Conservation (phyloP, 1,140 invertebrate species). For the Periplaneta americana region DNA sequence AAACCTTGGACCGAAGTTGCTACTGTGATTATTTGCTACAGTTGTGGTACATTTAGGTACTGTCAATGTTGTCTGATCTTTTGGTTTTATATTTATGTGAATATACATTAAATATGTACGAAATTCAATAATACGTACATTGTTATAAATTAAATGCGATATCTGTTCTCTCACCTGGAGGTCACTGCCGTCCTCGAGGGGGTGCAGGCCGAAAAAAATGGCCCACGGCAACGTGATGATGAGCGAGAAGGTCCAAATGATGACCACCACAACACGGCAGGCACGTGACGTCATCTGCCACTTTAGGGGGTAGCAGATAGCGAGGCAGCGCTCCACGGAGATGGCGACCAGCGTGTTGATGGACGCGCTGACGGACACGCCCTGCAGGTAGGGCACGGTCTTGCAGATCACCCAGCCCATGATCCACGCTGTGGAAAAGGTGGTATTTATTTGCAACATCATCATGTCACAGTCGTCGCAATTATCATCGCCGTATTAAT, state of each 20-base stretch:
- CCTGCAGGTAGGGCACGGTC: conserved; percentile 54
- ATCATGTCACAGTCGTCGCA: no score
- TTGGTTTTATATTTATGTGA: no score
- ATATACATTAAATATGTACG: no score
- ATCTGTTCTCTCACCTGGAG: conserved; percentile 29
- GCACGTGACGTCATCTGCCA: conserved; percentile 45
- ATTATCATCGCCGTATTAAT: no score
- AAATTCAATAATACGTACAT: no score
- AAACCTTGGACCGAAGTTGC: no score
- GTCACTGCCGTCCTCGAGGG: conserved; percentile 31
- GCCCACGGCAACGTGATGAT: conserved; percentile 53
- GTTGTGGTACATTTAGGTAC: no score
- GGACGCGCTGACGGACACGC: conserved; percentile 56
- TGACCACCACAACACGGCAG: conserved; percentile 38
- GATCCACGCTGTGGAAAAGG: conserved; percentile 48
- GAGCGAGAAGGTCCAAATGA: conserved; percentile 50
- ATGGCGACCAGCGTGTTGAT: conserved; percentile 58
- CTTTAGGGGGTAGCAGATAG: conserved; percentile 50
- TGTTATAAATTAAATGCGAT: no score
- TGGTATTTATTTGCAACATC: no score
- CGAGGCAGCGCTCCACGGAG: conserved; percentile 51
- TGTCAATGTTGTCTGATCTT: no score
- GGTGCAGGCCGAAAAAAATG: conserved; percentile 42
- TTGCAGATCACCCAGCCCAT: conserved; percentile 55
- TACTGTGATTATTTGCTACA: no score